A percentile compares a stretch with the other conserved stretches of the same genome.
Evolutionary conservation across 2,113 vertebrate species (phyloP).

Genomic region (Mesocricetus auratus): DNA sequence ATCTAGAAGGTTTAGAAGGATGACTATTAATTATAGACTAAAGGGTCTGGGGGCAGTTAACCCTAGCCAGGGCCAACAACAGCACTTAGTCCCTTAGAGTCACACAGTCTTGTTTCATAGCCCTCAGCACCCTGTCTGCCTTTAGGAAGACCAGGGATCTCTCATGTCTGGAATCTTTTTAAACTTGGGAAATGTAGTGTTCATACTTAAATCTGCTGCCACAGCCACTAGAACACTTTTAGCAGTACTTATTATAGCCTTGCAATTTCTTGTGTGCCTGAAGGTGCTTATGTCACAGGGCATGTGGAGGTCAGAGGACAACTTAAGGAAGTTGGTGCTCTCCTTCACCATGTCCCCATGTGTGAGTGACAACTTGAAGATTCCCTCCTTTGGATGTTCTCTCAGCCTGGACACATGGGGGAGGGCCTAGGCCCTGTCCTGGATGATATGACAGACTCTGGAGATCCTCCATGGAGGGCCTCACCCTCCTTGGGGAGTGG

Average conservation of each 20-base stretch:
- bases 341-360: not conserved
- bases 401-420: too few species aligned
- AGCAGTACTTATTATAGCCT: not conserved
- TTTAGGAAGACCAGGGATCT: not conserved
- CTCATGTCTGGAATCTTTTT: not conserved
- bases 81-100: not conserved
- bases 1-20: not conserved
- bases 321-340: not conserved
- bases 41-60: not conserved
- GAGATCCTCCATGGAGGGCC: too few species aligned
- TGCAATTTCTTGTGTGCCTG: not conserved
- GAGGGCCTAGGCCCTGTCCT: too few species aligned
- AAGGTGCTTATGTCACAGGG: too few species aligned
- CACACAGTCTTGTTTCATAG: not conserved
- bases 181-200: not conserved
- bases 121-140: not conserved
- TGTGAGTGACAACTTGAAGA: not conserved
- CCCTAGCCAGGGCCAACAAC: not conserved
- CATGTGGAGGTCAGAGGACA: not conserved
- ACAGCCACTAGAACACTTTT: not conserved
- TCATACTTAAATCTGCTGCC: not conserved
- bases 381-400: too few species aligned
- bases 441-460: too few species aligned
- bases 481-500: too few species aligned
- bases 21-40: not conserved